Evolutionary conservation across 2,888 invertebrate species (phyloP), one percentile per base, ranked within the genome.

Genomic region (Diarsia mendica): DNA sequence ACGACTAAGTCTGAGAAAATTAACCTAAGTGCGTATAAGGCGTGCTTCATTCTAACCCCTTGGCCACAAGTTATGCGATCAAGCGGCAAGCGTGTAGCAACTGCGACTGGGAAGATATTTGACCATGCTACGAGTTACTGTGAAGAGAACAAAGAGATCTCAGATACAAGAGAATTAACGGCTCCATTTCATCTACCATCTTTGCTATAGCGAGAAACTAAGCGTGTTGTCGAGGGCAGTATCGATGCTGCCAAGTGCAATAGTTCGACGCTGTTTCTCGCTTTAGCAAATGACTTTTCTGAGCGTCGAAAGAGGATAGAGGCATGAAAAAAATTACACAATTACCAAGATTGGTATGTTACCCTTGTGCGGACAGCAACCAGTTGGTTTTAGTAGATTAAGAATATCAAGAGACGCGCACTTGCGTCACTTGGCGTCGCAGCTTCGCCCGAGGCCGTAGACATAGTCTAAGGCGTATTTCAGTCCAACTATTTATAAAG

Each of bases 401-500:
- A n/a, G n/a, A n/a, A n/a, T n/a, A n/a, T n/a, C n/a, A n/a, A n/a
- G 13, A 48, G 13, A 48, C 13, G 46, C 13, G 46, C 3, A 10
- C 11, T 46, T n/a, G 9, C n/a, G 51, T 53, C n/a, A 10, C 53
- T 53, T n/a, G n/a, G 39, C 8, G 1, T 39, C 8, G n/a, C 44
- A 63, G n/a, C 15, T 44, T 44, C 15, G 4, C 44, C 0, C n/a
- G 44, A 44, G 3, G n/a, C 0, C n/a, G n/a, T 44, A 44, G 4
- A 0, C n/a, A 15, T n/a, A 9, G 72, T 60, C 46, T 72, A 58
- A 46, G 53, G 48, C 49, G 39, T 48, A 53, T 28, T 70, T 61
- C 33, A 67, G 61, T 72, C 49, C 33, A 77, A 75, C 74, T 74
- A 80, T 85, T 79, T 84, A 76, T 73, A 74, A 85, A 85, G 80